Conservation (phyloP, 2,888 invertebrate genomes). For the Acleris laterana region DNA sequence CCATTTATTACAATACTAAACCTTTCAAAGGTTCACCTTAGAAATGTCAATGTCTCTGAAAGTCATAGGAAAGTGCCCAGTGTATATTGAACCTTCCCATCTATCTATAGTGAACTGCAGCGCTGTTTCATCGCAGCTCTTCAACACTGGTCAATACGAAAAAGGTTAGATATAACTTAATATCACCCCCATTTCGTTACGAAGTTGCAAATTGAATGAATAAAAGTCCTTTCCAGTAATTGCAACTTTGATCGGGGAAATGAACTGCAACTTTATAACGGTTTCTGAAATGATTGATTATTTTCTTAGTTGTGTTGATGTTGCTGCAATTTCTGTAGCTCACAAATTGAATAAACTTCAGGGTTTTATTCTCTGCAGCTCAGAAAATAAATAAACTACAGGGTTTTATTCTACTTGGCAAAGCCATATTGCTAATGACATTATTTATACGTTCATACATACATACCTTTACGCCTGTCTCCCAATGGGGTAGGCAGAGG, state of each 20-base stretch:
- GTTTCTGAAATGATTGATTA: background rate
- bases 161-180: conserved; percentile 35
- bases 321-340: too few relatives aligned
- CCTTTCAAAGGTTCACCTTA: conserved; percentile 28
- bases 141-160: conserved; percentile 12
- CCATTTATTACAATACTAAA: conserved; percentile 34
- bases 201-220: conserved; percentile 36
- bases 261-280: background rate
- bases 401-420: too few relatives aligned
- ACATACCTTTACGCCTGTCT: too few relatives aligned
- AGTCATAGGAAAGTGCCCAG: conserved; percentile 30
- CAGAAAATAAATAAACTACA: too few relatives aligned
- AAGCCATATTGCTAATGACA: too few relatives aligned
- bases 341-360: too few relatives aligned
- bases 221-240: conserved; percentile 12
- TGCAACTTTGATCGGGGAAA: conserved; percentile 8
- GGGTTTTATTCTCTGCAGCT: too few relatives aligned
- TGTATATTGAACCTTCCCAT: background rate
- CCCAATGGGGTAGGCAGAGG: too few relatives aligned
- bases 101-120: background rate
- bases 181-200: conserved; percentile 34
- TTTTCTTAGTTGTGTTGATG: too few relatives aligned
- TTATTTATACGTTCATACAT: too few relatives aligned
- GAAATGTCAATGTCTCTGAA: conserved; percentile 32
- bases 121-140: background rate